Evolutionary conservation across 2,888 invertebrate genomes (phyloP), one percentile per base, ranked within the genome.

Genomic region (Amphiduros pacificus): DNA sequence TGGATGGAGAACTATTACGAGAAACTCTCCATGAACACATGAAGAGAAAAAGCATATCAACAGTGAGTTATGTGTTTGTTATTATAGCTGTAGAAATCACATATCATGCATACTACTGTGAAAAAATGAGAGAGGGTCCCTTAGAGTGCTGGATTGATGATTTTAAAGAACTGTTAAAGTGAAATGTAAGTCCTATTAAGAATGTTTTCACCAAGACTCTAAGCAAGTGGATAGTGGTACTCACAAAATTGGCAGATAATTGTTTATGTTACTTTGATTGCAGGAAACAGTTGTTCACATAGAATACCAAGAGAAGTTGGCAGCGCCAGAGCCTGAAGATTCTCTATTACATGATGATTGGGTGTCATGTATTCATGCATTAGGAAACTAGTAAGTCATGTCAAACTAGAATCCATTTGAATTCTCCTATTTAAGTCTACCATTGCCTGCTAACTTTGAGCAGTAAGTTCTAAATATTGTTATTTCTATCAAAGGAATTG

Each of bases 261-360:
- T n/a, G n/a, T n/a, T n/a, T n/a, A n/a, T n/a, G n/a, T n/a, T 36
- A 11, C 17, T 36, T 9, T 36, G 11, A 36, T 44, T 40, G 27
- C 53, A 84, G 84, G 97, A 98, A 85, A 88, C 88, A 58, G 90
- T 92, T 11, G 85, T 97, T 69, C 90, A 92, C 69, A 87, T 98
- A 55, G 97, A 98, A 83, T 98, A 97, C 83, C 85, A 97, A 26
- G 91, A 93, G 79, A 88, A 91, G 71, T 90, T 91, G 71, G 93
- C 95, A 14, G 90, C 96, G 0, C 98, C 98, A 0, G 88, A 92
- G 75, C 96, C 97, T 0, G 89, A 93, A 78, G 92, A 95, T 80
- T 93, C 93, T 78, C 85, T 98, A 68, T 87, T 93, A 80, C 96
- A 97, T 76, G 94, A 97, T 83, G 98, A 99, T 80, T 99, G 98